Base-by-base conservation (phyloP, 2,888 invertebrate genomes). In the Volucella bombylans region DNA sequence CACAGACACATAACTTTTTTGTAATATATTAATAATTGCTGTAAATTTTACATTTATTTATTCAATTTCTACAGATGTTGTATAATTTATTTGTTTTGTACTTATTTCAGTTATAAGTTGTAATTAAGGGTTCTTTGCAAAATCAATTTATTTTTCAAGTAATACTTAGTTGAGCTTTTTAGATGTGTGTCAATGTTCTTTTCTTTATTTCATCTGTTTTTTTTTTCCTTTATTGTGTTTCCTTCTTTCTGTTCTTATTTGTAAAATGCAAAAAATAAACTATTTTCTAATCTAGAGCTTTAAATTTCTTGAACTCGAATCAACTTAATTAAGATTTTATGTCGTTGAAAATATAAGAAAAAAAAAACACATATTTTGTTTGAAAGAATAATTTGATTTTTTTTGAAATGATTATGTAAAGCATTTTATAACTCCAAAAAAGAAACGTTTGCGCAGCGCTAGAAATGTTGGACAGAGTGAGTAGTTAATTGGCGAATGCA, bases 401-500 rank as follows among this genome's bases (percentile, higher is more conserved):
- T 31, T 31, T 72, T 72, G 47, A 79, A 64, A 54, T 45, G 55
- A 69, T 65, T 65, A 68, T 76, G 67, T 76, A 71, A 76, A 79
- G 76, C 74, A 80, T 85, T 79, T 83, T 73, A 79, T 39, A 62
- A 83, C 47, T 68, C 55, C 68, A 57, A 85, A 31, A 82, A 82
- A 72, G 50, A 77, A 81, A 77, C 78, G 64, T 87, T 86, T 86
- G 72, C 81, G 82, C 85, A 79, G 76, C 71, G 86, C 87, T 86
- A 87, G 87, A 88, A 81, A 88, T 87, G 88, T 88, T 87, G 87
- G 81, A 88, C 88, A 87, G 87, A 88, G 88, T 88, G 88, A 88
- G 88, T 88, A 88, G 85, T 77, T 72, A 61, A 80, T 81, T 85
- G 80, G 81, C 76, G 81, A 85, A 85, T 85, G 85, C 85, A 85